phyloP scores from a whole-genome alignment of 30 jellyfish, hydroid and myxozoan species.

The Thelohanellus kitauei region DNA sequence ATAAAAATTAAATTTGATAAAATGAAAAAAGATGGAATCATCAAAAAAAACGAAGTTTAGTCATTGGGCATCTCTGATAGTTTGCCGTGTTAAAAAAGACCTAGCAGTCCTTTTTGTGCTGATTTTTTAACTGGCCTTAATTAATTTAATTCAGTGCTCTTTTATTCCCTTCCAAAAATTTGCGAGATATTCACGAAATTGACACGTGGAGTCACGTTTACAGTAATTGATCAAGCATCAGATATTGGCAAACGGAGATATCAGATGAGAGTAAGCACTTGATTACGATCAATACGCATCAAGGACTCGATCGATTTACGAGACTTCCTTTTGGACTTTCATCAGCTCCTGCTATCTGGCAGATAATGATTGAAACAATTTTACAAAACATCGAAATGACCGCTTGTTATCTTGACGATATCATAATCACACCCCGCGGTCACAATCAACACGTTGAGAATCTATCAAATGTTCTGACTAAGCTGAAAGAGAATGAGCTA shows the following conservation, averaged over 20 bases:
- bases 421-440: conserved; percentile 8
- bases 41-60: background rate
- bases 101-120: background rate
- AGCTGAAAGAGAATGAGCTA: no score
- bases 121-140: background rate
- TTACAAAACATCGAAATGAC: conserved; percentile 7
- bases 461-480: no score
- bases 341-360: conserved; percentile 31
- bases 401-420: conserved; percentile 8
- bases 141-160: no score
- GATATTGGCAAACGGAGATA: conserved; percentile 12
- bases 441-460: conserved; percentile 6
- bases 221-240: conserved; percentile 2
- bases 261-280: conserved; percentile 7
- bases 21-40: background rate
- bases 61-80: background rate
- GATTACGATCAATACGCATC: conserved; percentile 10
- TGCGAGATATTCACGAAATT: background rate
- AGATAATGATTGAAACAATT: conserved; percentile 6
- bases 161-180: background rate
- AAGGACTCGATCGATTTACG: conserved; percentile 11
- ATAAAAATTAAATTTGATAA: background rate
- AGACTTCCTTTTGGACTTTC: conserved; percentile 16
- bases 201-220: background rate
- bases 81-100: background rate